A percentile compares a stretch with the other conserved stretches of the same genome.
Conservation (phyloP, 2,888 invertebrate species). For the Steromphala cineraria region DNA sequence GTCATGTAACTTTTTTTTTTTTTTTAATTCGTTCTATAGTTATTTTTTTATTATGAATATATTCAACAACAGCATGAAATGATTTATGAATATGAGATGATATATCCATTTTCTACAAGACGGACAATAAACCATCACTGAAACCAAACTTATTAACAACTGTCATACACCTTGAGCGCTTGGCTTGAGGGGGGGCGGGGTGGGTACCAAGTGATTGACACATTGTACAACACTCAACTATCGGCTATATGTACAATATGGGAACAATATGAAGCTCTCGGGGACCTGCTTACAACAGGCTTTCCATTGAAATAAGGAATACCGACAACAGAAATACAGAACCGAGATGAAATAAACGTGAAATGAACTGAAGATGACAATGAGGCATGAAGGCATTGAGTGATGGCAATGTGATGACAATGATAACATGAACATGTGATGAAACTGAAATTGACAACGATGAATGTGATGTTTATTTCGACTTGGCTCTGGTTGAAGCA, state of each 20-base stretch:
- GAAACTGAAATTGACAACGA: too few relatives aligned
- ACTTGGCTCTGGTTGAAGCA: too few relatives aligned
- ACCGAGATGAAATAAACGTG: neutral
- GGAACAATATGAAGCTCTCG: neutral
- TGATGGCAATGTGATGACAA: neutral
- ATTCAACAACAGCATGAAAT: slow-evolving; percentile 1
- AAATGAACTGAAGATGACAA: neutral
- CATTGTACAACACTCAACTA: neutral
- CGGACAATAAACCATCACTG: neutral
- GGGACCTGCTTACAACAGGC: neutral
- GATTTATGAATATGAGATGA: neutral
- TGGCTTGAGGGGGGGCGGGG: too few relatives aligned
- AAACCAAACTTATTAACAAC: neutral
- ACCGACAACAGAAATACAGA: neutral
- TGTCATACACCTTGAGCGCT: too few relatives aligned
- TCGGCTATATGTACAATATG: neutral
- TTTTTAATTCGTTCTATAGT: too few relatives aligned
- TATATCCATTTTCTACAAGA: neutral
- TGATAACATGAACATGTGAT: neutral
- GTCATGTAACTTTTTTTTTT: too few relatives aligned
- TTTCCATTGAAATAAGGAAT: neutral
- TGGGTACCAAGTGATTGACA: neutral
- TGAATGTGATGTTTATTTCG: too few relatives aligned
- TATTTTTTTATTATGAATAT: neutral
- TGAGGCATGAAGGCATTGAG: neutral